These are phyloP conservation scores for Phymorhynchus buccinoides DNA, from an alignment of 1,140 invertebrate genomes.

Conservation along the genomic window DNA sequence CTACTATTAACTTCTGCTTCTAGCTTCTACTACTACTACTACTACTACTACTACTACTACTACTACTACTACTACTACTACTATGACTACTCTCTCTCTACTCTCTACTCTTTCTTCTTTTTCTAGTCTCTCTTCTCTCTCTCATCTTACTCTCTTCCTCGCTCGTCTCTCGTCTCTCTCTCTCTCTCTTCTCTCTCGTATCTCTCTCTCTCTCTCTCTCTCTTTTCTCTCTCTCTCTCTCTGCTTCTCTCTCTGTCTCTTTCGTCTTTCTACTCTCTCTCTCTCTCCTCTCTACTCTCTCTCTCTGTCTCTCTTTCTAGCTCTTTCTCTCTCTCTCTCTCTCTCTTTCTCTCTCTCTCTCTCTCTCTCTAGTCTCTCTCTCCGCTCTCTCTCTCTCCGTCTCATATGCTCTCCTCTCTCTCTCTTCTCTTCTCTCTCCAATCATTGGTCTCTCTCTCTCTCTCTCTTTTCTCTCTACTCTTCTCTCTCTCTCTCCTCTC, in stretches of 20 bases:
- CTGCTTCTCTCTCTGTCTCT: no score
- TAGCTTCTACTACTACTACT: no score
- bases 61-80: no score
- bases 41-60: no score
- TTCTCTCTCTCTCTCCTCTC: background rate
- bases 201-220: background rate
- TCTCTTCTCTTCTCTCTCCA: background rate
- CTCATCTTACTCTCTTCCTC: no score
- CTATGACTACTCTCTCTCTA: background rate
- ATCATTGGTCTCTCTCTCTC: no score
- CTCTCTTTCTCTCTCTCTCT: background rate
- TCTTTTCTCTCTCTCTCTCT: no score
- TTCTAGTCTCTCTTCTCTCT: background rate
- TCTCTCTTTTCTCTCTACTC: background rate
- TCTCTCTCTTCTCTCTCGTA: background rate
- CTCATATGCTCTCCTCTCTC: background rate
- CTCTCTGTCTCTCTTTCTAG: background rate
- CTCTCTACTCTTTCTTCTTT: no score
- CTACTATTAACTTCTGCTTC: no score
- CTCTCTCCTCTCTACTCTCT: background rate
- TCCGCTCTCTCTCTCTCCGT: background rate
- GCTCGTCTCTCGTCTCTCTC: background rate
- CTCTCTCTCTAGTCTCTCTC: background rate
- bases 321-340: no score
- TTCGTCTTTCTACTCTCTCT: background rate